Evolutionary conservation across 1,140 invertebrate species (phyloP).

Genomic region (Drosophila seguyi): DNA sequence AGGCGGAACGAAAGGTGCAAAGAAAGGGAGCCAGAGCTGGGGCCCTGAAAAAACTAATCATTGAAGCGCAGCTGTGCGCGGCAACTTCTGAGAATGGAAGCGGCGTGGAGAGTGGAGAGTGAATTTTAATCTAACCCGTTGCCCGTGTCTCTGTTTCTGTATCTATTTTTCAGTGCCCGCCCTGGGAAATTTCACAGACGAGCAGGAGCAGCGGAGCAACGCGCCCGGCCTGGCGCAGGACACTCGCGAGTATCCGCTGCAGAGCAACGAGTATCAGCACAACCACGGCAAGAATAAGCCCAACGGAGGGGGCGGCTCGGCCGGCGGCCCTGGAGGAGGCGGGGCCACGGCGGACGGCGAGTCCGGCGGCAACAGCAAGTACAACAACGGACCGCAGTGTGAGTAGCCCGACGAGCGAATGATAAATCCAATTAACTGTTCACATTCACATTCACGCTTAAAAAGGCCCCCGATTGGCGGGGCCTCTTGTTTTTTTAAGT

Average conservation of each 20-base stretch:
- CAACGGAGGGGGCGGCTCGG: constrained; percentile 37
- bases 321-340: constrained; percentile 67
- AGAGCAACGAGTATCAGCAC: constrained; percentile 89
- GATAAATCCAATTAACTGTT: constrained; percentile 64
- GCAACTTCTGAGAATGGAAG: constrained; percentile 60
- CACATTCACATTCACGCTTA: constrained; percentile 1
- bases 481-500: constrained; percentile 11
- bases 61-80: constrained; percentile 65
- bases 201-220: constrained; percentile 83
- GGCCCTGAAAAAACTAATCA: constrained; percentile 60
- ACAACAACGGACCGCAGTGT: constrained; percentile 83
- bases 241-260: constrained; percentile 88
- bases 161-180: constrained; percentile 87
- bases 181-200: constrained; percentile 90
- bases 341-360: constrained; percentile 54
- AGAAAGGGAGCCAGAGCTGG: neutral
- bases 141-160: constrained; percentile 9
- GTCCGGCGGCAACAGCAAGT: constrained; percentile 55
- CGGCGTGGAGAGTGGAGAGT: neutral
- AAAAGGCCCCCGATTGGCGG: constrained; percentile 3
- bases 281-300: constrained; percentile 86
- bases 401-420: constrained; percentile 48
- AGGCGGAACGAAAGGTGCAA: constrained; percentile 51
- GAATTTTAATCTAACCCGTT: constrained; percentile 21
- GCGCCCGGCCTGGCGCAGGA: constrained; percentile 73